A percentile compares a stretch with the other conserved stretches of the same genome.
These are phyloP conservation scores for Psittacula cyanocephala DNA, from an alignment of 2,113 vertebrate genomes.

Conservation along the genomic window DNA sequence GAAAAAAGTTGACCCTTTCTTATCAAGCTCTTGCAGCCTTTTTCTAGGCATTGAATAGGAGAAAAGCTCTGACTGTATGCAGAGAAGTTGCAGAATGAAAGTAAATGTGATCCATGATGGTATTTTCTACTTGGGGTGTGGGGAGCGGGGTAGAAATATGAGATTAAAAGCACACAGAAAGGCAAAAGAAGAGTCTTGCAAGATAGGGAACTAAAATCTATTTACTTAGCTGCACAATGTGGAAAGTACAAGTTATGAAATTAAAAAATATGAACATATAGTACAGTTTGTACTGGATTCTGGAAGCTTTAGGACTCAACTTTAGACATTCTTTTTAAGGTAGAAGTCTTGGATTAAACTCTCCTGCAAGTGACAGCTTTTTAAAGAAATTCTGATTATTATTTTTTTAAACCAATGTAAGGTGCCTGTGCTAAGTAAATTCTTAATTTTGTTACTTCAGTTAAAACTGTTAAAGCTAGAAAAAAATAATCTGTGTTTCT, in stretches of 20 bases:
- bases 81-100: not conserved
- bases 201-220: not conserved
- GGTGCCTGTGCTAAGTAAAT: not conserved
- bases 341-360: not conserved
- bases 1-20: not conserved
- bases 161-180: not conserved
- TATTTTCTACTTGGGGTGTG: not conserved
- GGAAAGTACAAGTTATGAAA: not conserved
- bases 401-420: not conserved
- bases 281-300: not conserved
- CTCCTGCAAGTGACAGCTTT: not conserved
- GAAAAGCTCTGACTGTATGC: not conserved
- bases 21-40: not conserved
- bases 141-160: fast-evolving
- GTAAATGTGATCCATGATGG: not conserved
- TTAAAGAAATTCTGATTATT: not conserved
- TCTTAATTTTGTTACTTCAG: not conserved
- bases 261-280: not conserved
- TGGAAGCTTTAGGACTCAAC: not conserved
- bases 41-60: not conserved
- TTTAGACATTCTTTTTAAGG: not conserved
- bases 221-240: not conserved
- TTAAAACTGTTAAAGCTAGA: not conserved
- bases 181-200: not conserved
- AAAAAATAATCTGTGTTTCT: not conserved